Percentiles rank a stretch among this genome's conserved stretches.
Evolutionary conservation across 2,888 invertebrate genomes (phyloP).

Genomic region (Caenorhabditis sinica): DNA sequence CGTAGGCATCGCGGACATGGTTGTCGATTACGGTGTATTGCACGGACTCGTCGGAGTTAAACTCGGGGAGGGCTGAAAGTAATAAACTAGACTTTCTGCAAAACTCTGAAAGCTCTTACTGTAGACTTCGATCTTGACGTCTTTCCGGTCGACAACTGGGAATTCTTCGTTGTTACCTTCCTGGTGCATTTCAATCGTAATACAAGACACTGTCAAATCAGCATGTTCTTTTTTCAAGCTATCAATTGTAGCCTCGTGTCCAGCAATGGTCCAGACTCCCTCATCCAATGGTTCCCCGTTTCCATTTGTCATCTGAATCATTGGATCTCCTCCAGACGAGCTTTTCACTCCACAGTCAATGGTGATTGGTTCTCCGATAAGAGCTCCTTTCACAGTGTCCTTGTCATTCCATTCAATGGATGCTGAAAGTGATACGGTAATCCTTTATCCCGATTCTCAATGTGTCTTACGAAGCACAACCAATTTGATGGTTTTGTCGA

Average conservation of each 20-base stretch:
- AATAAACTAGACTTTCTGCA: not conserved
- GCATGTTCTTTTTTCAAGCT: slow-evolving; percentile 73
- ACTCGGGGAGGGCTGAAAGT: slow-evolving; percentile 74
- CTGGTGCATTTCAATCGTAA: slow-evolving; percentile 67
- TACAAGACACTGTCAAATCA: slow-evolving; percentile 67
- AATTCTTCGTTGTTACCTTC: slow-evolving; percentile 60
- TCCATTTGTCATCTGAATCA: slow-evolving; percentile 76
- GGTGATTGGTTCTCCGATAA: slow-evolving; percentile 78
- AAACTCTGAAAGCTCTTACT: slow-evolving; percentile 63
- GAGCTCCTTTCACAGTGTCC: slow-evolving; percentile 72
- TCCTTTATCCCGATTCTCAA: not conserved
- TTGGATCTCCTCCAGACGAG: slow-evolving; percentile 64
- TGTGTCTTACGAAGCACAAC: slow-evolving; percentile 70
- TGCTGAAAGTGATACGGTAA: slow-evolving; percentile 54
- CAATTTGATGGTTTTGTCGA: slow-evolving; percentile 67
- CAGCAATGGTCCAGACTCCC: slow-evolving; percentile 71
- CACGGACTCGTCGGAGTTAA: slow-evolving; percentile 68
- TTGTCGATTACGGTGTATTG: slow-evolving; percentile 74
- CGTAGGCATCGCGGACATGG: slow-evolving; percentile 55
- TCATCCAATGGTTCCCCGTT: slow-evolving; percentile 77
- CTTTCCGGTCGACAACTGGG: slow-evolving; percentile 72
- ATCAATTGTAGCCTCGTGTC: slow-evolving; percentile 77
- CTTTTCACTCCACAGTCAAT: slow-evolving; percentile 77
- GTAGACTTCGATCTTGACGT: slow-evolving; percentile 77
- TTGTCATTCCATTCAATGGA: slow-evolving; percentile 77